A percentile compares a stretch with the other conserved stretches of the same genome.
Evolutionary conservation across 2,797 vertebrate genomes (phyloP).

Genomic region (Alectoris magna): DNA sequence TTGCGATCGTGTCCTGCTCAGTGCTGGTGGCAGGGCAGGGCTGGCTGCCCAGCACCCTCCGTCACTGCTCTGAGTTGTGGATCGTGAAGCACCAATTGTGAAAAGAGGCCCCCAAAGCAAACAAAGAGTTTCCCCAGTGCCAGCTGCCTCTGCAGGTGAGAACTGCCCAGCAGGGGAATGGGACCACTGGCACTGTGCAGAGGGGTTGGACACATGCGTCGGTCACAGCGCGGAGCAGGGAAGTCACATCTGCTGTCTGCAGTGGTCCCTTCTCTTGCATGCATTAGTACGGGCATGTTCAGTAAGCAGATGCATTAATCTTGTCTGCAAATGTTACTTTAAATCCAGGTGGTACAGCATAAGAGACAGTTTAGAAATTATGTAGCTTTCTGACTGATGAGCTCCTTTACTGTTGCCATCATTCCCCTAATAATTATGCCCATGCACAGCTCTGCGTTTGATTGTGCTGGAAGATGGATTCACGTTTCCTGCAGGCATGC

Average conservation of each 20-base stretch:
- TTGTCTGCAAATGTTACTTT: constrained; percentile 3
- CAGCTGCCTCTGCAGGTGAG: neutral
- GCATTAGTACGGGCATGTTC: neutral
- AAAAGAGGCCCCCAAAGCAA: neutral
- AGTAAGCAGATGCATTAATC: neutral
- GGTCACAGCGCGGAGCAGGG: accelerated
- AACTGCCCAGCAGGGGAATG: neutral
- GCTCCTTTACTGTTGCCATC: constrained; percentile 38
- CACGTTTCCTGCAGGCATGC: constrained; percentile 46
- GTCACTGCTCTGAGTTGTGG: accelerated
- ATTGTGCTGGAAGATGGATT: constrained; percentile 59
- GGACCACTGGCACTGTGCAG: accelerated
- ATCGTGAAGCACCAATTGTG: neutral
- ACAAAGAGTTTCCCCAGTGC: neutral
- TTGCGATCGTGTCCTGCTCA: too few relatives aligned
- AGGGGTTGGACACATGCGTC: accelerated
- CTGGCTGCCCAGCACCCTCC: neutral
- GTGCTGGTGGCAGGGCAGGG: accelerated
- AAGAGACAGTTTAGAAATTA: constrained; percentile 49
- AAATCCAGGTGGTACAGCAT: constrained; percentile 44
- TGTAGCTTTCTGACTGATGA: constrained; percentile 55
- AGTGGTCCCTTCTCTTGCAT: neutral
- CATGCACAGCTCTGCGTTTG: constrained; percentile 50
- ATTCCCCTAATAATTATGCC: constrained; percentile 55
- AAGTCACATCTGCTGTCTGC: neutral